Evolutionary conservation across 2,113 vertebrate genomes (phyloP), one percentile per base, ranked within the genome.

Genomic region (Misgurnus mizolepis): DNA sequence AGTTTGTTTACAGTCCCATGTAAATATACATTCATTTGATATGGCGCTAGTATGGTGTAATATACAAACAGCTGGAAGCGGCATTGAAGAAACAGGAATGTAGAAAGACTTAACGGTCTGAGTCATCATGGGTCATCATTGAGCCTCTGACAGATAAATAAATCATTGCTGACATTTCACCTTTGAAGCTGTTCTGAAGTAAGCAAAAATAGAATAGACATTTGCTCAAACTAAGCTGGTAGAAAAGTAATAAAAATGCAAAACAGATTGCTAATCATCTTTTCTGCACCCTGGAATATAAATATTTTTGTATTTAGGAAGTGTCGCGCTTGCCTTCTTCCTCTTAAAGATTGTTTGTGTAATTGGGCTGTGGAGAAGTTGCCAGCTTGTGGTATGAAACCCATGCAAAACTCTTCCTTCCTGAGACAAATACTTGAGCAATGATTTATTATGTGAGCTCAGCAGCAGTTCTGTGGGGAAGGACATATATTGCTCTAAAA

Each of bases 281-380:
- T 49, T 74, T 64, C 76, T 83, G 61, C 49, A 62, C 82, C 85
- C 85, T 74, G 8, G 41, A 86, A 89, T 79, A 81, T 34, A 67
- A 90, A 91, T 86, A 88, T 65, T 85, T 80, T 80, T 66, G 74
- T 60, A 53, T 64, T 68, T 80, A 73, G 49, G 5, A 81, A 53
- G 60, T 77, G 76, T 10, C 79, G 40, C 68, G 73, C 72, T 82
- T 81, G 67, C 83, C 81, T 83, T 34, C 81, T 74, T 67, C 67
- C 53, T 81, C 61, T 22, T 67, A 78, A 62, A 80, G 61, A 67
- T 40, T 83, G 67, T 87, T 61, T 64, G 58, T 68, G 76, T 86
- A 78, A 86, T 82, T 81, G 56, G 67, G 67, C 34, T 73, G 66
- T 77, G 45, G 9, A 65, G 39, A 69, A 14, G 45, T 43, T 67